Base-by-base conservation (phyloP, 2,888 invertebrate genomes). In the Plusia festucae region DNA sequence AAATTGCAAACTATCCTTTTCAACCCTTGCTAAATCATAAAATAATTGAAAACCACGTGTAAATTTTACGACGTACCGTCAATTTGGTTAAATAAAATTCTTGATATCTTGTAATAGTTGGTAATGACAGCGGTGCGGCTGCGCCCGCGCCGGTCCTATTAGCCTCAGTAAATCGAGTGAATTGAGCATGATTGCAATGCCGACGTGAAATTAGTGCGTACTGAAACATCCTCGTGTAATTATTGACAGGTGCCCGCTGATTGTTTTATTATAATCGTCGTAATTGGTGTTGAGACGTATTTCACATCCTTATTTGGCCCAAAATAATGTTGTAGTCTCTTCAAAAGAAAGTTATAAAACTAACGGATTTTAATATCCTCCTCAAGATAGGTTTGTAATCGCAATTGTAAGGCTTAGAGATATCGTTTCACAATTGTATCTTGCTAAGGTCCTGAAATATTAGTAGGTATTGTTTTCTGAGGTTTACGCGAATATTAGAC, bases 81-180 rank as follows among this genome's bases (percentile, higher is more conserved):
- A 74, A 71, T 76, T 74, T 61, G 4, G 55, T 44, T 30, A 51
- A 71, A 63, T 76, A 60, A 72, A 72, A 68, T 68, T 72, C 63
- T 30, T 18, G 22, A 60, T 67, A 65, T 62, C 40, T 22, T n/a
- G 62, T 77, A 77, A 76, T 76, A 65, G 65, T 65, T 53, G 7
- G 55, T 79, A 79, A 78, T 78, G 76, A 79, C 69, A 76, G 76
- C 56, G 53, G 65, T 64, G n/a, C 27, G 52, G 34, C 22, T 60
- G 69, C 64, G 73, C 57, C 7, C 24, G 70, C 73, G 69, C 70
- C 40, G 66, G 51, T 57, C 46, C 73, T 53, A 79, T 81, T 81
- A 81, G 66, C 11, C 56, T 65, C 70, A 51, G 68, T 78, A 79
- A 81, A 79, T 69, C 67, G 65, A 49, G 15, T 51, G 68, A 69